Percentiles rank a stretch among this genome's conserved stretches.
phyloP scores from a whole-genome alignment of 2,113 vertebrate species.

The Clarias batrachus region DNA sequence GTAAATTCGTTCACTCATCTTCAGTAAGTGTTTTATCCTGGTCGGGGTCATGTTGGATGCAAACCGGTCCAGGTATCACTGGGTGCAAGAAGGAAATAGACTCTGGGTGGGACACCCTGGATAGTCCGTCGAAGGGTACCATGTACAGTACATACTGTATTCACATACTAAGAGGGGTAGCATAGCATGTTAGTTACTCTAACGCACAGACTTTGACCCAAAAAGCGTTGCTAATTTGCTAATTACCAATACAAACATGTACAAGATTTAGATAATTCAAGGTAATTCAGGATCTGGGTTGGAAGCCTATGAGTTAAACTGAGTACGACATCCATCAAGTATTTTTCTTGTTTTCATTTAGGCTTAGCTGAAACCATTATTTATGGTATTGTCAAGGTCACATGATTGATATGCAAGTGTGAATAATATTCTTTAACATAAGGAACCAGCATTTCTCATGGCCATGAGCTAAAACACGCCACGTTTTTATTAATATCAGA shows the following conservation, averaged over 20 bases:
- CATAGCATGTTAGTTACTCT: neutral
- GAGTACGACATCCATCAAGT: neutral
- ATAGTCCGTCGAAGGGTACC: neutral
- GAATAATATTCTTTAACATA: neutral
- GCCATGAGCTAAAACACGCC: neutral
- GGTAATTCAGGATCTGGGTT: neutral
- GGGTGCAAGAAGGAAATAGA: neutral
- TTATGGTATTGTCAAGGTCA: neutral
- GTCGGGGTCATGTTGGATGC: neutral
- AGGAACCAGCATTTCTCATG: neutral
- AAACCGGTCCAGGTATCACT: neutral
- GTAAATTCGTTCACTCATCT: neutral
- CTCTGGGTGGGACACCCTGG: neutral
- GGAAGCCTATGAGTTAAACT: neutral
- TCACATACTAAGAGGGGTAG: neutral
- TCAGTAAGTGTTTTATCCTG: neutral
- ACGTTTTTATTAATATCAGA: neutral
- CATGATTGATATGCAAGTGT: neutral
- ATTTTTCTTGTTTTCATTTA: neutral
- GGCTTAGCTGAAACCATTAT: neutral
- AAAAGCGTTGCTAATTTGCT: neutral
- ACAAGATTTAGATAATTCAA: neutral
- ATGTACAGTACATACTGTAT: neutral
- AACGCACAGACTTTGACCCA: neutral
- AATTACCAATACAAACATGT: neutral